Conservation (phyloP, 2,113 vertebrate species). For the Tyrannus savana region DNA sequence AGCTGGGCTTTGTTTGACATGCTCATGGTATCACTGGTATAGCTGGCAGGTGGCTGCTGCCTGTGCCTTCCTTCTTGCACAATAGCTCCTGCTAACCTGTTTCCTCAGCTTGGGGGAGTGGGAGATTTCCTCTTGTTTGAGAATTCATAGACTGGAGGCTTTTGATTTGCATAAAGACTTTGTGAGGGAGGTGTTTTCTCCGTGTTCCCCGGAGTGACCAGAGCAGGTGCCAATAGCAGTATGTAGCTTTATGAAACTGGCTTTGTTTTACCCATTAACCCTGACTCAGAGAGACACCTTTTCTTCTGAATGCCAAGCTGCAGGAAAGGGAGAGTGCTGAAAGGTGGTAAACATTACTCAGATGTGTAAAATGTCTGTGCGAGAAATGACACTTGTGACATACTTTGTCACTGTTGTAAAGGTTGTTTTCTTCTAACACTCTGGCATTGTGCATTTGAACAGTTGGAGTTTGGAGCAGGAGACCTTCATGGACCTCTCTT, state of each 20-base stretch:
- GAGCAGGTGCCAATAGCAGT: not conserved
- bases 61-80: not conserved
- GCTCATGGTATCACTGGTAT: rapidly evolving
- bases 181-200: not conserved
- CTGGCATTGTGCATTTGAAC: slow-evolving; percentile 8
- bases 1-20: not conserved
- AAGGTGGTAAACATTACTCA: not conserved
- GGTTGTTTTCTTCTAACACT: not conserved
- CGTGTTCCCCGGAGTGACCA: not conserved
- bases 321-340: not conserved
- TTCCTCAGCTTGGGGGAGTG: not conserved
- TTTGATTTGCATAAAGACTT: not conserved
- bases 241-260: not conserved
- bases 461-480: slow-evolving; percentile 95
- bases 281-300: not conserved
- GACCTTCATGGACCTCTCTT: slow-evolving; percentile 92
- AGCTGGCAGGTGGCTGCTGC: not conserved
- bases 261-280: not conserved
- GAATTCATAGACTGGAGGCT: not conserved
- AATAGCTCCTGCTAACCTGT: not conserved
- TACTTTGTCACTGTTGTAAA: not conserved
- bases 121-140: not conserved
- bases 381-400: rapidly evolving
- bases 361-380: not conserved
- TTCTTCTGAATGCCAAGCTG: not conserved